These are phyloP conservation scores for Trichogramma dendrolimi DNA, from an alignment of 2,888 invertebrate genomes.

Conservation along the genomic window DNA sequence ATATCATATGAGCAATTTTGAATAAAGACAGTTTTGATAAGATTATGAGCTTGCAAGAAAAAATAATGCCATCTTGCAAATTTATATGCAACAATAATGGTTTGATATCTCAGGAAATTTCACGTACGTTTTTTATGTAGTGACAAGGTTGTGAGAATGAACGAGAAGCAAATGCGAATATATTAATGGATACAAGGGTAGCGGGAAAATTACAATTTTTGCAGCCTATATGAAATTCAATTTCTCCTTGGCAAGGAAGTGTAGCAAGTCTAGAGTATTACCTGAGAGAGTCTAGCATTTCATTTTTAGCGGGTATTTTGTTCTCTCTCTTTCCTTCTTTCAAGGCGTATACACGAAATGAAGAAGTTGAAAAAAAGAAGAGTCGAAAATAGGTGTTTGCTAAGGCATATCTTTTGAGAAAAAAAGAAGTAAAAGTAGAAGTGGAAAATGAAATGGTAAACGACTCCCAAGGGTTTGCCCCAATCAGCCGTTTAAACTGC, in stretches of 20 bases:
- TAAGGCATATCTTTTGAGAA: conserved; percentile 23
- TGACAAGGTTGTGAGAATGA: neutral
- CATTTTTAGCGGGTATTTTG: conserved; percentile 23
- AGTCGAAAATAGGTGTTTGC: neutral
- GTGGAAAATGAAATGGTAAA: conserved; percentile 32
- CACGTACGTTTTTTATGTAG: too few relatives aligned
- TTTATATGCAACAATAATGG: too few relatives aligned
- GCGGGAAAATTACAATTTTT: conserved; percentile 36
- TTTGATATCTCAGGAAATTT: too few relatives aligned
- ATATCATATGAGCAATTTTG: too few relatives aligned
- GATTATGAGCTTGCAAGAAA: too few relatives aligned
- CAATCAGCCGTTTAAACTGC: conserved; percentile 44
- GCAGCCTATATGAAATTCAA: conserved; percentile 35
- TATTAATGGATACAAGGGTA: neutral
- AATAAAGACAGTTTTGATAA: too few relatives aligned
- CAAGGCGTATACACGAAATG: conserved; percentile 7
- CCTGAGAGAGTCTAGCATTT: conserved; percentile 20
- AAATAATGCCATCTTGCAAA: too few relatives aligned
- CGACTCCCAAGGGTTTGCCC: conserved; percentile 45
- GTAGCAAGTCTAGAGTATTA: neutral
- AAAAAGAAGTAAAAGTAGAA: conserved; percentile 37
- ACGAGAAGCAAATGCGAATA: neutral
- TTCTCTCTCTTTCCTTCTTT: neutral
- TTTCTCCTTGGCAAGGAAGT: conserved; percentile 30
- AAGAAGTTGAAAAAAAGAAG: conserved; percentile 11